Evolutionary conservation across 2,888 invertebrate species (phyloP), one percentile per base, ranked within the genome.

Genomic region (Monoplex corrugatus): DNA sequence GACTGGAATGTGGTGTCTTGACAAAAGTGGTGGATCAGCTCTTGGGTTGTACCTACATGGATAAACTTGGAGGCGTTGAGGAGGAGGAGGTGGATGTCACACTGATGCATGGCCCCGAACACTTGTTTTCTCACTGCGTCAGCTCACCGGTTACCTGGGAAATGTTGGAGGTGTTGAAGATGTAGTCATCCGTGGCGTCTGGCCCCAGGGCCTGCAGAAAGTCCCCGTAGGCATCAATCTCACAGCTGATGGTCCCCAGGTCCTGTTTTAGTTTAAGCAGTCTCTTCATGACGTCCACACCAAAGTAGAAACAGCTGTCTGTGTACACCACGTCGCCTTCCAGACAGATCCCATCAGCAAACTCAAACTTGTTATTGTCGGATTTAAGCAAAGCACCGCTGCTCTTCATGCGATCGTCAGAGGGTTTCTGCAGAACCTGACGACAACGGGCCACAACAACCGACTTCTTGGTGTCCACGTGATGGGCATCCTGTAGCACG

Each of bases 191-290:
- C 23, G 94, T 93, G 6, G 96, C 94, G 23, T 91, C 85, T 16
- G 92, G 91, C 23, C 96, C 96, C 1, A 96, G 93, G 3, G 96
- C 95, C 87, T 96, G 96, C 28, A 96, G 93, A 91, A 96, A 96
- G 92, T 96, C 96, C 0, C 96, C 96, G 93, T 96, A 96, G 19
- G 96, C 96, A 93, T 96, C 96, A 86, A 96, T 95, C 94, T 96
- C 96, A 93, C 96, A 95, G 16, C 92, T 91, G 23, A 96, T 89
- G 8, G 95, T 95, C 13, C 93, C 92, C 87, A 95, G 92, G 85
- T 92, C 90, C 50, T 93, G 89, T 89, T 95, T 95, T 90, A 96
- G 95, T 3, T 93, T 88, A 2, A 96, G 89, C 45, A 96, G 93
- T 88, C 94, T 94, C 35, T 93, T 91, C 44, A 95, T 93, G 19